Evolutionary conservation across 1,140 invertebrate species (phyloP).

Genomic region (Temnothorax nylanderi): DNA sequence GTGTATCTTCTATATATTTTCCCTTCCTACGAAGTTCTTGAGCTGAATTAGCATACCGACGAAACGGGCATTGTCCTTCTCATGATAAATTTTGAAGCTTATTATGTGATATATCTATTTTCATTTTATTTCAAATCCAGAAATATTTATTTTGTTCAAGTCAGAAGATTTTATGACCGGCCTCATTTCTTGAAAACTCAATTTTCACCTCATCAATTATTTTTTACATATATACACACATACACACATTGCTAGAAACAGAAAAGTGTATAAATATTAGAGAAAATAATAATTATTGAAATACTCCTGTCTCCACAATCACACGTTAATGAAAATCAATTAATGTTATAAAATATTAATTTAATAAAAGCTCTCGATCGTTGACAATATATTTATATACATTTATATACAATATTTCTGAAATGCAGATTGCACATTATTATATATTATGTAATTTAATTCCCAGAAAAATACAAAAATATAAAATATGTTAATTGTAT

Average conservation of each 20-base stretch:
- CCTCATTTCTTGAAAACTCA: background rate
- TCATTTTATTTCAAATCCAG: background rate
- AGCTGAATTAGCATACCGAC: constrained; percentile 7
- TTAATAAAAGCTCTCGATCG: background rate
- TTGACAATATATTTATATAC: background rate
- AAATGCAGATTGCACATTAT: background rate
- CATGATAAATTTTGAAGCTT: background rate
- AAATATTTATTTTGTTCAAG: background rate
- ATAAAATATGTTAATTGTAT: background rate
- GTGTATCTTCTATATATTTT: background rate
- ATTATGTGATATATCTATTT: background rate
- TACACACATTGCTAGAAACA: background rate
- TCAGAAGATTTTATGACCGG: background rate
- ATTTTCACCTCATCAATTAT: background rate
- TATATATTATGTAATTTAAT: background rate
- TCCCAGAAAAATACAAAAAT: background rate
- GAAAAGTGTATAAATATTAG: background rate
- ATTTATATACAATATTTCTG: background rate
- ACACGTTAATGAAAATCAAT: background rate
- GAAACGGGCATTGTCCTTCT: background rate
- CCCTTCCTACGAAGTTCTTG: background rate
- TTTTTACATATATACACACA: background rate
- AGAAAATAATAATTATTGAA: background rate
- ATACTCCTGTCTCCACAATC: background rate
- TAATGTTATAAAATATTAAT: background rate